Evolutionary conservation across 1,140 invertebrate species (phyloP).

Genomic region (Chironomus tepperi): DNA sequence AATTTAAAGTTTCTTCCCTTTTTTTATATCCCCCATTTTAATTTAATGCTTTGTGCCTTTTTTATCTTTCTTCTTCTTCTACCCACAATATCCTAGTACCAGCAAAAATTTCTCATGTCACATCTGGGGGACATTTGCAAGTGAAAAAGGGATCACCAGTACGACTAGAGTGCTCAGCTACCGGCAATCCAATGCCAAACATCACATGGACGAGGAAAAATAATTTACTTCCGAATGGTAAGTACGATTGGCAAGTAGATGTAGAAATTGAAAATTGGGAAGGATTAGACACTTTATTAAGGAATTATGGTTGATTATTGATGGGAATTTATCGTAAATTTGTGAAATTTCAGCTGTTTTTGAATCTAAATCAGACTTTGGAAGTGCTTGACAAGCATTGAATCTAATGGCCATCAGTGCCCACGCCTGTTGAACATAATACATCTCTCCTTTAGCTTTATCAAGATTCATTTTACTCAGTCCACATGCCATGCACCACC

Average conservation of each 20-base stretch:
- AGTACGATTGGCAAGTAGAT: conserved; percentile 27
- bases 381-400: no score
- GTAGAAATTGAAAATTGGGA: neutral
- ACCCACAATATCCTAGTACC: conserved; percentile 37
- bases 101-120: conserved; percentile 41
- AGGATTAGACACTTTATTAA: no score
- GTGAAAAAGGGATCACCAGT: conserved; percentile 48
- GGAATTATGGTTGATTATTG: neutral
- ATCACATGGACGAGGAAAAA: conserved; percentile 50
- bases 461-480: no score
- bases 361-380: no score
- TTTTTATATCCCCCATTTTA: neutral
- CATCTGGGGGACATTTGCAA: conserved; percentile 42
- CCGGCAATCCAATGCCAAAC: conserved; percentile 48
- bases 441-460: no score
- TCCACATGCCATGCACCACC: no score
- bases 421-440: no score
- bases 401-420: no score
- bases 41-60: neutral
- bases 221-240: conserved; percentile 42
- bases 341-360: no score
- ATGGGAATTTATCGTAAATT: no score
- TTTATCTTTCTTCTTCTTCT: neutral
- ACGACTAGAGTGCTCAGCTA: conserved; percentile 45
- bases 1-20: conserved; percentile 8